Evolutionary conservation across 2,113 vertebrate species (phyloP).

Genomic region (Baryphthengus martii): DNA sequence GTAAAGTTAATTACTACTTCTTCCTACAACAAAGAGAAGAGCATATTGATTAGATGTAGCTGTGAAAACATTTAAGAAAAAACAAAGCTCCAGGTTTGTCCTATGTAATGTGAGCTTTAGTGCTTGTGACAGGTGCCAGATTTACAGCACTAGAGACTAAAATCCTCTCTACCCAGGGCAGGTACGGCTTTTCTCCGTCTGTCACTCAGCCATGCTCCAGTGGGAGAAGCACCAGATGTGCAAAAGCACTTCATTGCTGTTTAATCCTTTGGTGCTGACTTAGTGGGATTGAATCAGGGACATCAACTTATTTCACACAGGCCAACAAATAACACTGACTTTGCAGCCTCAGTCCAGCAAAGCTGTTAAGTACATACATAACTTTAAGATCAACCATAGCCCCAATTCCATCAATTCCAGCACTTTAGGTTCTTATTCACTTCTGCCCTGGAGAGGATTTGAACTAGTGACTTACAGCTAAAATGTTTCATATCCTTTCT

Average conservation of each 20-base stretch:
- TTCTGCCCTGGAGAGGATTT: not conserved
- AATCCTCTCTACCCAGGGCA: slow-evolving; percentile 2
- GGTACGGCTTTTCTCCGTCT: not conserved
- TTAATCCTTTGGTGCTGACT: slow-evolving; percentile 49
- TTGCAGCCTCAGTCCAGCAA: not conserved
- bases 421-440: not conserved
- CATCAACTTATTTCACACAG: not conserved
- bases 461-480: slow-evolving; percentile 6
- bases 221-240: slow-evolving; percentile 50
- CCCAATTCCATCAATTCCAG: not conserved
- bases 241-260: slow-evolving; percentile 6
- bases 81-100: slow-evolving; percentile 13
- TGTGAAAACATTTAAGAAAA: slow-evolving; percentile 39
- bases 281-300: not conserved
- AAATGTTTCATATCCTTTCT: not conserved
- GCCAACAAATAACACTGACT: slow-evolving; percentile 2
- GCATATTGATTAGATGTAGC: slow-evolving; percentile 48
- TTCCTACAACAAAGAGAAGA: slow-evolving; percentile 17
- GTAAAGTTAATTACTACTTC: slow-evolving; percentile 44
- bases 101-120: slow-evolving; percentile 45
- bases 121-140: slow-evolving; percentile 54
- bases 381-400: not conserved
- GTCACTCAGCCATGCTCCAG: slow-evolving; percentile 27
- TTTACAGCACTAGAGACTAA: slow-evolving; percentile 27
- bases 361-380: slow-evolving; percentile 27